Conservation (phyloP, 2,888 invertebrate species). For the Drosophila borealis region DNA sequence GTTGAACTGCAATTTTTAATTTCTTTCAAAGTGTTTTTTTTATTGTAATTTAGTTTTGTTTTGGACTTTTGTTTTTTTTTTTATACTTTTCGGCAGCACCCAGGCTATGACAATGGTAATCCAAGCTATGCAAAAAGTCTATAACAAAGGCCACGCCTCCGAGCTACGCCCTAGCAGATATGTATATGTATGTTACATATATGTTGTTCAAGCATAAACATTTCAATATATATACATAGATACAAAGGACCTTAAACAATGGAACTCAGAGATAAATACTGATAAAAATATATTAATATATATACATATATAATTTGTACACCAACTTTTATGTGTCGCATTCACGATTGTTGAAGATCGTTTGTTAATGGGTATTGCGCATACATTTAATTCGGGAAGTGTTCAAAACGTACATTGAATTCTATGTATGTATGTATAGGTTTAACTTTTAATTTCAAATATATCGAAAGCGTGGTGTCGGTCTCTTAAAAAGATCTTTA, state of each 20-base stretch:
- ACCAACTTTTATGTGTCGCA: neutral
- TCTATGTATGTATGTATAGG: conserved; percentile 8
- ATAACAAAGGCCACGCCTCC: conserved; percentile 13
- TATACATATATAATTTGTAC: neutral
- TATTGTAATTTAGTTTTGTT: conserved; percentile 7
- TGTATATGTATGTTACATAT: neutral
- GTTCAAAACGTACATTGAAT: neutral
- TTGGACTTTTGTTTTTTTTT: conserved; percentile 38
- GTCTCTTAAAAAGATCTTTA: conserved; percentile 2
- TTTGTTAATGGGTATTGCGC: neutral
- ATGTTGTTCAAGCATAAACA: neutral
- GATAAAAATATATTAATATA: neutral
- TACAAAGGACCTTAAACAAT: neutral
- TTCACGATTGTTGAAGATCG: neutral
- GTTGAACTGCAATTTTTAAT: conserved; percentile 19
- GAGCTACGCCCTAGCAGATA: conserved; percentile 10
- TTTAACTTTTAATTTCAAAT: conserved; percentile 1
- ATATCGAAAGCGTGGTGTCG: conserved; percentile 2
- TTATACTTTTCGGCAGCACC: conserved; percentile 53
- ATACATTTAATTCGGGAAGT: neutral
- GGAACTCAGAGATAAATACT: neutral
- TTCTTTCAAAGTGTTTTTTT: conserved; percentile 13
- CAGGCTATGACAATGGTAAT: conserved; percentile 85
- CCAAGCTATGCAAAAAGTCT: conserved; percentile 50
- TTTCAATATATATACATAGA: neutral